phyloP scores from a whole-genome alignment of 2,113 vertebrate species.

The Oreochromis spilurus region DNA sequence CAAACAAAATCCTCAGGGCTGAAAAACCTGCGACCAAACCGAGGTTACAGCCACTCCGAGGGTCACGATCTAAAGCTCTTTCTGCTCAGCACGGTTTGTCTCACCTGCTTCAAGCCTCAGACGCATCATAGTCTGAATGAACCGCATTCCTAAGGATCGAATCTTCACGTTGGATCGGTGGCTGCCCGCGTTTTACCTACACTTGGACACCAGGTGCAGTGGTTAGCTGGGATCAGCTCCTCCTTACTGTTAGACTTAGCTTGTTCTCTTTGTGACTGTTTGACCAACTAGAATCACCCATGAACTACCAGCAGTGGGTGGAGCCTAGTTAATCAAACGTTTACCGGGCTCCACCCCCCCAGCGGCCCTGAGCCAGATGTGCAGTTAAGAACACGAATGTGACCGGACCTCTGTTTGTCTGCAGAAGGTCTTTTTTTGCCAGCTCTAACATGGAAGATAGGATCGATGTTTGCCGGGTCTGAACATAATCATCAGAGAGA shows the following conservation, averaged over 20 bases:
- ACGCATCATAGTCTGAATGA: neutral
- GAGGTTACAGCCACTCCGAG: neutral
- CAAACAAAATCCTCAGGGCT: neutral
- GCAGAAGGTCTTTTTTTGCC: neutral
- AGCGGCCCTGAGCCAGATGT: neutral
- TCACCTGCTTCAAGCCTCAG: neutral
- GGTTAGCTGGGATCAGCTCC: no score
- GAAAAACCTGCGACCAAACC: accelerated
- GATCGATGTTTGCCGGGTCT: neutral
- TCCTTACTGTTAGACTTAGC: neutral
- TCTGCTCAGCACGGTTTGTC: neutral
- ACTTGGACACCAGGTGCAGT: no score
- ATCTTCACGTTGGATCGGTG: neutral
- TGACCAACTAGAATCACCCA: neutral
- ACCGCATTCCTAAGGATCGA: accelerated
- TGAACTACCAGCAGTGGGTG: neutral
- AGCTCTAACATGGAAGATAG: neutral
- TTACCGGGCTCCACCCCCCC: neutral
- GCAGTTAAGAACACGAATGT: neutral
- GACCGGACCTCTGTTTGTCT: neutral
- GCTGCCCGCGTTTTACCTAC: neutral
- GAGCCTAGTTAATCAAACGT: neutral
- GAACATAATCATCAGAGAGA: neutral
- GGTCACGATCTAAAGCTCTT: neutral
- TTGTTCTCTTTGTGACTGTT: neutral